Evolutionary conservation across 2,113 vertebrate species (phyloP).

Genomic region (Myotis brandtii): DNA sequence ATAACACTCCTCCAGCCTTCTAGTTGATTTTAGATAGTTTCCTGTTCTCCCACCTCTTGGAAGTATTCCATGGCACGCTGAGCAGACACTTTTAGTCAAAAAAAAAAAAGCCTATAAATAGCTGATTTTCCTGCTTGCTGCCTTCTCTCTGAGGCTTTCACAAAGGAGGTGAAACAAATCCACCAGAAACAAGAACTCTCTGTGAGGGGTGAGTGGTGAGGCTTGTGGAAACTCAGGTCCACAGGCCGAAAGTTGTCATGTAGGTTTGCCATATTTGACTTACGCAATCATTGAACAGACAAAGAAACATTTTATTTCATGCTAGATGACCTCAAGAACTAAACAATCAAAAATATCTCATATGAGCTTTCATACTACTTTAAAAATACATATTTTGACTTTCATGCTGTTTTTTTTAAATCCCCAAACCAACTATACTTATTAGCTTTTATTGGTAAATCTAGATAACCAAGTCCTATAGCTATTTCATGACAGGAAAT

Average conservation of each 20-base stretch:
- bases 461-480: not conserved
- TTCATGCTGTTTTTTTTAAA: not conserved
- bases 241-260: not conserved
- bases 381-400: constrained; percentile 5
- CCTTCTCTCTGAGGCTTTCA: constrained; percentile 67
- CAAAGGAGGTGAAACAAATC: constrained; percentile 72
- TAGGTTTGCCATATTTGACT: constrained; percentile 36
- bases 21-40: constrained; percentile 76
- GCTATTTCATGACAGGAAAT: not conserved
- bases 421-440: not conserved
- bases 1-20: constrained; percentile 76
- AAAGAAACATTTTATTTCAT: constrained; percentile 52
- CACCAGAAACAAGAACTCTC: constrained; percentile 66
- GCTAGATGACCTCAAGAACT: constrained; percentile 61
- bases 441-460: constrained; percentile 8
- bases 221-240: constrained; percentile 42
- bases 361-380: not conserved
- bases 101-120: constrained; percentile 75
- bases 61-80: constrained; percentile 72
- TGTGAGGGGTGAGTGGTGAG: not conserved
- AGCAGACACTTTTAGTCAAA: constrained; percentile 79
- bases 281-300: not conserved
- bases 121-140: constrained; percentile 65
- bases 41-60: constrained; percentile 82
- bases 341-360: constrained; percentile 46